phyloP scores from a whole-genome alignment of 1,140 invertebrate species.

The Lordiphosa collinella region DNA sequence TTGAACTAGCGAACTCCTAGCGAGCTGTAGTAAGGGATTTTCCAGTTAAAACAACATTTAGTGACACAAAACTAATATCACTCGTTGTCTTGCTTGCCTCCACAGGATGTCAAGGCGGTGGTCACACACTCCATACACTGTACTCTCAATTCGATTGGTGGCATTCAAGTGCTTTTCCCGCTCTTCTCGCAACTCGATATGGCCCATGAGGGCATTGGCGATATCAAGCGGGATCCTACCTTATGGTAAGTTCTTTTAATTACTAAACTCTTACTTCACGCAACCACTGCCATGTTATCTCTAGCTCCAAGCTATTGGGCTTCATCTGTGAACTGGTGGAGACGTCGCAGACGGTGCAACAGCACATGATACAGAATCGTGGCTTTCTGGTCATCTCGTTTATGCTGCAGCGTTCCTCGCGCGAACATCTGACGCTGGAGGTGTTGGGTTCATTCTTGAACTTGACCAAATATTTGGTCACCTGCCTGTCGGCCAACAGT shows the following conservation, averaged over 20 bases:
- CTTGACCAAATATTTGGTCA: conserved; percentile 97
- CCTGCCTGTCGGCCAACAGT: conserved; percentile 94
- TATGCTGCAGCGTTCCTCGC: conserved; percentile 95
- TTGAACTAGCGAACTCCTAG: too few species aligned
- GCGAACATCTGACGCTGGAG: conserved; percentile 95
- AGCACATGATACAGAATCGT: conserved; percentile 97
- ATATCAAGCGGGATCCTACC: conserved; percentile 90
- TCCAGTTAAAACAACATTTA: too few species aligned
- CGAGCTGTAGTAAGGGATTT: too few species aligned
- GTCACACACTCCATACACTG: conserved; percentile 99
- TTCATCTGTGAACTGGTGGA: conserved; percentile 98
- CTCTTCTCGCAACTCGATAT: conserved; percentile 98
- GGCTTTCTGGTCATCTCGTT: conserved; percentile 99
- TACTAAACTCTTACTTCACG: background rate
- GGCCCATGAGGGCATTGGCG: conserved; percentile 89
- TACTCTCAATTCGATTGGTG: conserved; percentile 98
- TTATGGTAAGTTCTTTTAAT: conserved; percentile 85
- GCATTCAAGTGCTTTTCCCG: conserved; percentile 98
- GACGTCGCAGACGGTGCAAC: conserved; percentile 97
- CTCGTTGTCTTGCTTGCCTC: too few species aligned
- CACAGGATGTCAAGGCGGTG: conserved; percentile 98
- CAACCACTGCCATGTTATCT: conserved; percentile 12
- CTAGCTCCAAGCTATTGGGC: conserved; percentile 96
- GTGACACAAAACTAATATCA: too few species aligned
- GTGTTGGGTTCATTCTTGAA: conserved; percentile 96